Percentiles rank a stretch among this genome's conserved stretches.
These are phyloP conservation scores for Leucozona laternaria DNA, from an alignment of 2,888 invertebrate species.

Conservation along the genomic window DNA sequence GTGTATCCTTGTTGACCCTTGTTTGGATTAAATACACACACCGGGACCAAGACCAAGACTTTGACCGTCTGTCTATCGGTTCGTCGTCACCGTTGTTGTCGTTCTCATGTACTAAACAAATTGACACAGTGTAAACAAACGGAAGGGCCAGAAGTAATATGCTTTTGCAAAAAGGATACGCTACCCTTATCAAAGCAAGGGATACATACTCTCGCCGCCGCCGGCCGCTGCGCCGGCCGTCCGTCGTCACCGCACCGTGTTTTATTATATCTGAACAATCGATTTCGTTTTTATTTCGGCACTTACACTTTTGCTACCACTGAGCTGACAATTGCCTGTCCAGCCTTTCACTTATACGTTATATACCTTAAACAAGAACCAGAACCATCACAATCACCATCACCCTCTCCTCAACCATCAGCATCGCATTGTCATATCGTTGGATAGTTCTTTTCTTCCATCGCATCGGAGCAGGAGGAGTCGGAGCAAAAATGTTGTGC, in stretches of 20 bases:
- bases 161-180: conserved; percentile 56
- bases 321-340: conserved; percentile 62
- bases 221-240: neutral
- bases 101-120: conserved; percentile 67
- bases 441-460: neutral
- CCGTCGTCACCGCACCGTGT: conserved; percentile 15
- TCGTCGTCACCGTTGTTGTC: conserved; percentile 15
- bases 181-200: conserved; percentile 70
- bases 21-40: conserved; percentile 34
- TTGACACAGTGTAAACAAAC: conserved; percentile 72
- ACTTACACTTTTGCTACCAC: conserved; percentile 70
- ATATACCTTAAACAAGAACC: conserved; percentile 14
- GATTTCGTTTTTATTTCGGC: conserved; percentile 75
- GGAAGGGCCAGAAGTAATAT: conserved; percentile 40
- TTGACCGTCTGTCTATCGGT: neutral
- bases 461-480: no score
- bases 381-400: neutral
- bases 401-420: neutral
- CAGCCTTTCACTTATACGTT: neutral
- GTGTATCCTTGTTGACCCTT: conserved; percentile 65
- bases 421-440: conserved; percentile 17
- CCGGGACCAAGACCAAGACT: neutral
- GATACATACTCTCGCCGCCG: conserved; percentile 54
- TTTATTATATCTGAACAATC: conserved; percentile 73
- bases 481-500: conserved; percentile 49